Base-by-base conservation (phyloP, 2,888 invertebrate species). In the Gibbula magus region DNA sequence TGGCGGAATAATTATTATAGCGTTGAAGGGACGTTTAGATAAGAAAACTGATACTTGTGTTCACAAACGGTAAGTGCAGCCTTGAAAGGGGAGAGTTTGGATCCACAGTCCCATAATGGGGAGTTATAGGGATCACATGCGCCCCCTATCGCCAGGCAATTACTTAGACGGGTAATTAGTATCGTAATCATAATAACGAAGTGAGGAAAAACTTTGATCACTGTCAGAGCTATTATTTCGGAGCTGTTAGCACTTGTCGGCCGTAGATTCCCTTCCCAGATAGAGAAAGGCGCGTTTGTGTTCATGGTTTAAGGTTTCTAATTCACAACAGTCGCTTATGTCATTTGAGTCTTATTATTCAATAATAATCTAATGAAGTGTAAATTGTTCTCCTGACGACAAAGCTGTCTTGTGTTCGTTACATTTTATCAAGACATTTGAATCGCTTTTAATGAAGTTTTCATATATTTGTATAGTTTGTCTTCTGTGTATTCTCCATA, bases 1-100 rank as follows among this genome's bases (percentile, higher is more conserved):
- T 70, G 70, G 70, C 8, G 13, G 18, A 20, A 35, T 70, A 70
- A 70, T 70, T 70, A 70, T 39, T 8, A 32, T 10, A 29, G 70
- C 39, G 70, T 35, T 39, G 70, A 70, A 70, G 20, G 32, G 35
- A 35, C 39, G 70, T 70, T 70, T 70, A 70, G 70, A 35, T 70
- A 39, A 35, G 32, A 70, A 70, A 39, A 35, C 39, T 18, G 39
- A 70, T 39, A 45, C 45, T 45, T 45, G 45, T 45, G 45, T 45
- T 5, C 35, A 10, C 70, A 70, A 70, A 35, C 29, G 61, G 61
- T 29, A 10, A 61, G 29, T 29, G 29, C 29, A 29, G 29, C 13
- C 13, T 25, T 29, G 61, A 61, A 61, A 61, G 61, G 25, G 29
- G 61, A 61, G 22, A 29, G 13, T 25, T 61, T 61, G 25, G 61